A percentile compares a stretch with the other conserved stretches of the same genome.
Evolutionary conservation across 2,888 invertebrate genomes (phyloP).

Genomic region (Lepidochrysops patricia): DNA sequence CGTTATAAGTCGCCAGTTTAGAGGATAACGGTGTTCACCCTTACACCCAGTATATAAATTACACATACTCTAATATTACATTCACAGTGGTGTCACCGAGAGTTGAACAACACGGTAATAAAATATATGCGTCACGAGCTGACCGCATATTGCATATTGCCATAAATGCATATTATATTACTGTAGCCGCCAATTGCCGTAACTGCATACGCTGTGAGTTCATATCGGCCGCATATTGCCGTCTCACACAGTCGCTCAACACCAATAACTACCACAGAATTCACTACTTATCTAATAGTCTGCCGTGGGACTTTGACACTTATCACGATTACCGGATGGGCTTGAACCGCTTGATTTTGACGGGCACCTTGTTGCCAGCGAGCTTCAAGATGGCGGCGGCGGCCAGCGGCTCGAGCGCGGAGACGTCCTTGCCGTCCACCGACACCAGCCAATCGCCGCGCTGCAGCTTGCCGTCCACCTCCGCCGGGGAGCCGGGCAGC

Average conservation of each 20-base stretch:
- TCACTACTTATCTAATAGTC: slow-evolving; percentile 5
- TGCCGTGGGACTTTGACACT: neutral
- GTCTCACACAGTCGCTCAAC: neutral
- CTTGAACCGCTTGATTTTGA: slow-evolving; percentile 92
- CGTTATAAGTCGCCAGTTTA: too few species aligned
- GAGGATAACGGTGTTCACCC: too few species aligned
- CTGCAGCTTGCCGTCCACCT: slow-evolving; percentile 89
- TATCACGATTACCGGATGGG: slow-evolving; percentile 39
- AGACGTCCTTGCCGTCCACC: slow-evolving; percentile 90
- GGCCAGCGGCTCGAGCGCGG: slow-evolving; percentile 84
- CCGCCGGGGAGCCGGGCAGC: slow-evolving; percentile 91
- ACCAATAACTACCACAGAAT: neutral
- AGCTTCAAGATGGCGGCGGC: slow-evolving; percentile 93
- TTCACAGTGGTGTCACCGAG: neutral
- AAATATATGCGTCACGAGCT: neutral
- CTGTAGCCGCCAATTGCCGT: neutral
- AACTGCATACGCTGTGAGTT: too few species aligned
- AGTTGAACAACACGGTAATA: neutral
- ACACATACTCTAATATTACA: neutral
- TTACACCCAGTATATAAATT: too few species aligned
- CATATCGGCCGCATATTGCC: too few species aligned
- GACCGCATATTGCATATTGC: too few species aligned
- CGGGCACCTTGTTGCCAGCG: slow-evolving; percentile 84
- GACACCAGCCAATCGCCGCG: slow-evolving; percentile 93
- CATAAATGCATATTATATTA: too few species aligned